Conservation (phyloP, 2,113 vertebrate genomes). For the Sylvilagus bachmani region DNA sequence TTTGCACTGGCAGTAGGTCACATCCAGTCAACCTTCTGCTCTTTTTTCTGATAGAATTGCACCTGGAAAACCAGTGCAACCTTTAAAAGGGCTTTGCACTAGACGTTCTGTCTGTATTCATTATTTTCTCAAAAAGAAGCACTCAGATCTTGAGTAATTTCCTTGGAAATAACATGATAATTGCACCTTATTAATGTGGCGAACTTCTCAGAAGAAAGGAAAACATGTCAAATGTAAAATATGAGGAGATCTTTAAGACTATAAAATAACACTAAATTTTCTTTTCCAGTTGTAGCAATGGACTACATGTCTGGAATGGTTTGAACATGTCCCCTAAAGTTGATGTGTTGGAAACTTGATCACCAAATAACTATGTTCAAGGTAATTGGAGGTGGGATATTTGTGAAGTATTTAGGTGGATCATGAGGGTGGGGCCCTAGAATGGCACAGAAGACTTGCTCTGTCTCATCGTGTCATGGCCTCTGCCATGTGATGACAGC, state of each 20-base stretch:
- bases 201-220: background rate
- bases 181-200: background rate
- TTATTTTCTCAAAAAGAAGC: background rate
- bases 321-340: too few relatives aligned
- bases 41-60: background rate
- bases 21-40: background rate
- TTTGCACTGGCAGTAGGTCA: background rate
- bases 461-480: too few relatives aligned
- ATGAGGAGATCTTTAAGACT: background rate
- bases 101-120: background rate
- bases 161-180: background rate
- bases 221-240: background rate
- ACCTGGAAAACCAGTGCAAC: background rate
- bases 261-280: background rate
- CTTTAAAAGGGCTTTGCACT: background rate
- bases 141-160: background rate
- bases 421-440: too few relatives aligned
- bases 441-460: too few relatives aligned
- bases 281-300: background rate
- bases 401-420: too few relatives aligned
- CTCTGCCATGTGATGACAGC: too few relatives aligned
- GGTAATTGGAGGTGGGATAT: too few relatives aligned
- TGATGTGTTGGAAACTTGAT: too few relatives aligned
- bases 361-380: too few relatives aligned
- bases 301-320: background rate